phyloP scores from a whole-genome alignment of 2,797 vertebrate genomes.

The Trachurus trachurus region DNA sequence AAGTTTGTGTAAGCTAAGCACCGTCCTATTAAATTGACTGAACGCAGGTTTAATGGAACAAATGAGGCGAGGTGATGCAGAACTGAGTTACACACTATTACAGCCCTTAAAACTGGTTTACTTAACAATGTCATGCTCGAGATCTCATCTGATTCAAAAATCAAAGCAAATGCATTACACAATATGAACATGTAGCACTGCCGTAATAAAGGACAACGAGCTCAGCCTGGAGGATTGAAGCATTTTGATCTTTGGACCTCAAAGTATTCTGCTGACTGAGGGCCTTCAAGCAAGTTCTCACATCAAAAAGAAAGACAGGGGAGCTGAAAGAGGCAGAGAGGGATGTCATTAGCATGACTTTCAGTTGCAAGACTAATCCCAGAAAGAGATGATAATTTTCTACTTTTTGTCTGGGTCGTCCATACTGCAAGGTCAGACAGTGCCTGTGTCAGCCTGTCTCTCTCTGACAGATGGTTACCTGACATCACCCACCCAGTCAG shows the following conservation, averaged over 20 bases:
- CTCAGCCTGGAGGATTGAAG: slow-evolving; percentile 10
- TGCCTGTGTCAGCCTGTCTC: slow-evolving; percentile 60
- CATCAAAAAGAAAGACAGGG: slow-evolving; percentile 58
- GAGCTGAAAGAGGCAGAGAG: slow-evolving; percentile 40
- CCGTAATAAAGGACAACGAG: slow-evolving; percentile 46
- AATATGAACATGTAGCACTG: slow-evolving; percentile 28
- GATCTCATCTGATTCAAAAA: not conserved
- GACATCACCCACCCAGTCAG: slow-evolving; percentile 75
- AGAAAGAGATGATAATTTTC: slow-evolving; percentile 67
- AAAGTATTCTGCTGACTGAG: slow-evolving; percentile 65
- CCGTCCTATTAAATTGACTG: slow-evolving; percentile 14
- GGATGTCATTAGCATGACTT: slow-evolving; percentile 38
- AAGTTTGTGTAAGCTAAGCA: slow-evolving; percentile 29
- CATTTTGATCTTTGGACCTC: slow-evolving; percentile 71
- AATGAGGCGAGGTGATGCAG: not conserved
- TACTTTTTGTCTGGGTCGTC: slow-evolving; percentile 67
- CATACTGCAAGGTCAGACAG: slow-evolving; percentile 80
- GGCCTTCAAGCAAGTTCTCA: slow-evolving; percentile 63
- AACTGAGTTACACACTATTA: not conserved
- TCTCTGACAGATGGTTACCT: slow-evolving; percentile 81
- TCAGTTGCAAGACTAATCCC: slow-evolving; percentile 63
- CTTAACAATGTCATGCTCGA: not conserved
- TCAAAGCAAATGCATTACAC: slow-evolving; percentile 35
- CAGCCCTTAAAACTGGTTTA: slow-evolving; percentile 22
- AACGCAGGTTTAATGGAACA: slow-evolving; percentile 18